A percentile compares a stretch with the other conserved stretches of the same genome.
Conservation (phyloP, 2,797 vertebrate species). For the Malurus leucopterus region DNA sequence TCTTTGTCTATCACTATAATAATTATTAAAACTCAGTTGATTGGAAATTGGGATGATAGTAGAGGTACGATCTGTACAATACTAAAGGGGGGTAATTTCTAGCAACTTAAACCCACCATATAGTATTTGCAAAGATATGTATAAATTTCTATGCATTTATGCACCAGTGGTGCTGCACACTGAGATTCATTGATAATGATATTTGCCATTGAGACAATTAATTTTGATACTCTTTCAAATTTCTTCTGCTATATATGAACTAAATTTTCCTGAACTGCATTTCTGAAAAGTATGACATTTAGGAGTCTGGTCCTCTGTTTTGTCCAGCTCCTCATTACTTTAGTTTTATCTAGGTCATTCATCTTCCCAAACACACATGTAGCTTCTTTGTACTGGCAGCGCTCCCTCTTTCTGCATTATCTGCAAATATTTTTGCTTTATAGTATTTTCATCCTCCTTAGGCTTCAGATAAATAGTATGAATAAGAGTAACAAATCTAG, state of each 20-base stretch:
- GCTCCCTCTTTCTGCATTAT: not conserved
- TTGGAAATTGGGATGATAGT: conserved; percentile 32
- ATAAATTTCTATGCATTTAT: not conserved
- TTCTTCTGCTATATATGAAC: not conserved
- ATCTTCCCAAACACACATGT: not conserved
- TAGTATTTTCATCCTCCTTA: conserved; percentile 1
- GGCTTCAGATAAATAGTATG: not conserved
- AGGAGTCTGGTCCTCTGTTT: not conserved
- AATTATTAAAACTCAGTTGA: conserved; percentile 12
- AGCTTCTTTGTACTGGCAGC: not conserved
- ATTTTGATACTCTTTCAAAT: not conserved
- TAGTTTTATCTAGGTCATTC: conserved; percentile 35
- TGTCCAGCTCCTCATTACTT: conserved; percentile 17
- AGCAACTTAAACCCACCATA: conserved; percentile 22
- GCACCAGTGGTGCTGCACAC: not conserved
- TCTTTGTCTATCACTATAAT: not conserved
- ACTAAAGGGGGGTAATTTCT: conserved; percentile 2
- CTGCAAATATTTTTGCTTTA: conserved; percentile 34
- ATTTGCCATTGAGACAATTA: too few species aligned
- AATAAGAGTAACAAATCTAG: not conserved
- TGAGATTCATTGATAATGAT: too few species aligned
- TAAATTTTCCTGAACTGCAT: not conserved
- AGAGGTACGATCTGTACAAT: not conserved
- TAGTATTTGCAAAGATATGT: conserved; percentile 19
- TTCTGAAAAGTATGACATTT: not conserved